A percentile compares a stretch with the other conserved stretches of the same genome.
Evolutionary conservation across 2,113 vertebrate species (phyloP).

Genomic region (Seriola aureovittata): DNA sequence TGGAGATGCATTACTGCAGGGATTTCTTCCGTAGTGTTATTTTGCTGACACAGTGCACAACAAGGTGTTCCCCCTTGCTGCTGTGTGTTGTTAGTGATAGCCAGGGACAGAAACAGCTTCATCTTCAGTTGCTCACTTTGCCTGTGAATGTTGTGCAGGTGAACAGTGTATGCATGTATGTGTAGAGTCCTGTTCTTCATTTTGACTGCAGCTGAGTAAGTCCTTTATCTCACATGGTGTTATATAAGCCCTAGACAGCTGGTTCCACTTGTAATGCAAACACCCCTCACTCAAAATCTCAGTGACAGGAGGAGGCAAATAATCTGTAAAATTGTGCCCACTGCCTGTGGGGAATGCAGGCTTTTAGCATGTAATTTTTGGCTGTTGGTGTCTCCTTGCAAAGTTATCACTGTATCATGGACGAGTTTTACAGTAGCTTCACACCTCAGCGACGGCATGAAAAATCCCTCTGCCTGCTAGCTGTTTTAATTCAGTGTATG

Average conservation of each 20-base stretch:
- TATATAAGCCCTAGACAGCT: slow-evolving; percentile 63
- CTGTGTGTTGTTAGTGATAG: slow-evolving; percentile 38
- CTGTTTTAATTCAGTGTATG: slow-evolving; percentile 48
- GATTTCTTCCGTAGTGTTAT: slow-evolving; percentile 40
- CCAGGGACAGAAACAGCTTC: slow-evolving; percentile 41
- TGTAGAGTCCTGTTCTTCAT: slow-evolving; percentile 13
- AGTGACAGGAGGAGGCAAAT: slow-evolving; percentile 24
- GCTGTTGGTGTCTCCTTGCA: slow-evolving; percentile 9
- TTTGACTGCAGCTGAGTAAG: slow-evolving; percentile 22
- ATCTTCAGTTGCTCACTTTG: slow-evolving; percentile 38
- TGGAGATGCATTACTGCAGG: slow-evolving; percentile 29
- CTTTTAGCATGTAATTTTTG: slow-evolving; percentile 25
- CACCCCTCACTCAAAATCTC: slow-evolving; percentile 40
- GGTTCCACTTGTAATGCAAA: slow-evolving; percentile 53
- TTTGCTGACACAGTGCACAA: slow-evolving; percentile 57
- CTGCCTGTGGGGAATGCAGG: slow-evolving; percentile 12
- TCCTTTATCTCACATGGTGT: slow-evolving; percentile 50
- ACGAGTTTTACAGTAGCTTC: slow-evolving; percentile 4
- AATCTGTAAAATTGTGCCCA: slow-evolving; percentile 43
- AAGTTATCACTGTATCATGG: slow-evolving; percentile 8
- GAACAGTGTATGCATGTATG: slow-evolving; percentile 8
- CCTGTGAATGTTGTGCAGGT: slow-evolving; percentile 35
- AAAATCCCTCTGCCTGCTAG: slow-evolving; percentile 32
- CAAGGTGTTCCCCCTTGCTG: slow-evolving; percentile 45
- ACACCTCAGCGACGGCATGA: slow-evolving; percentile 11